Evolutionary conservation across 2,888 invertebrate genomes (phyloP).

Genomic region (Cephonodes hylas): DNA sequence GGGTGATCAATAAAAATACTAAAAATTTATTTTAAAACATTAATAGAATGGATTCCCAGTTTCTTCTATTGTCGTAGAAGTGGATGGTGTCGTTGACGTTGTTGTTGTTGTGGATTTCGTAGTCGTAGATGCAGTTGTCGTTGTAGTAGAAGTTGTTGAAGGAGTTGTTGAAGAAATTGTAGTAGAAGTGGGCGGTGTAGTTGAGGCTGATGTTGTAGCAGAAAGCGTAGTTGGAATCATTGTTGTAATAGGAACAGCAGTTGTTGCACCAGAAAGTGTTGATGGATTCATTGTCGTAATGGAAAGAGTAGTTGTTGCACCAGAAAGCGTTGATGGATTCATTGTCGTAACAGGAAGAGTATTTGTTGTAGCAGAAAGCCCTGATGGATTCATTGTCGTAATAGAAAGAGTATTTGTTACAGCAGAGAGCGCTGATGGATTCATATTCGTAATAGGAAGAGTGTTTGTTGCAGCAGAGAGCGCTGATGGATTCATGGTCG

Average conservation of each 20-base stretch:
- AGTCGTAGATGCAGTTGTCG: background rate
- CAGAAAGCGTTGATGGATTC: background rate
- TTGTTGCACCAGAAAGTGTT: background rate
- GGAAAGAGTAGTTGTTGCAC: background rate
- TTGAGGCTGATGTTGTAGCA: background rate
- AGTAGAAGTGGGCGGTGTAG: background rate
- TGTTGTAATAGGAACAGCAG: background rate
- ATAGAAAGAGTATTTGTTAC: too few species aligned
- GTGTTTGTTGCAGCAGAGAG: too few species aligned
- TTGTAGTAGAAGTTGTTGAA: background rate
- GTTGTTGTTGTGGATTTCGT: background rate
- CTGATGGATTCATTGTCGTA: too few species aligned
- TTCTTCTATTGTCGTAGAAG: background rate
- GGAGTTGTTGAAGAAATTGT: background rate
- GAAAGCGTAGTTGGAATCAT: background rate
- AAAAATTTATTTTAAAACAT: background rate
- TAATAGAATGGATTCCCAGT: conserved; percentile 20
- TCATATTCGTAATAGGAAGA: too few species aligned
- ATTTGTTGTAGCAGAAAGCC: background rate
- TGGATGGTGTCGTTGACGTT: conserved; percentile 12
- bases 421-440: too few species aligned
- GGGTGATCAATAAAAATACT: background rate
- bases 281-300: background rate
- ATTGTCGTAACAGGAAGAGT: background rate
- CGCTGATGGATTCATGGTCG: too few species aligned